These are phyloP conservation scores for Polyommatus iphigenia DNA, from an alignment of 2,888 invertebrate genomes.

Conservation along the genomic window DNA sequence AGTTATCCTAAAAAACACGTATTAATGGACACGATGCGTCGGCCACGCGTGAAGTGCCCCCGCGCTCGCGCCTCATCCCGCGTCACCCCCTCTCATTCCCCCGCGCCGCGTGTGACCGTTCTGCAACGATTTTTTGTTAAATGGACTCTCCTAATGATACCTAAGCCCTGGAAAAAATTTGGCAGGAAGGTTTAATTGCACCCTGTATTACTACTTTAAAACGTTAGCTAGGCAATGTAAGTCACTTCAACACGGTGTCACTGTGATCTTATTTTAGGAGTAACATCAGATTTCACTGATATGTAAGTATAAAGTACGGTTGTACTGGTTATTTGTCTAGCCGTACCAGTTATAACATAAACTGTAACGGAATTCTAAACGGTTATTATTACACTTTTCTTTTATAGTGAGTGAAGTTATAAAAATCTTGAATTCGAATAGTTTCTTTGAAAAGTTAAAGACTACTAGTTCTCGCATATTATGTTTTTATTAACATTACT, in stretches of 20 bases:
- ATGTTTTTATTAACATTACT: background rate
- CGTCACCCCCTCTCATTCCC: too few species aligned
- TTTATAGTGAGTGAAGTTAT: background rate
- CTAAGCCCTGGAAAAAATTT: too few species aligned
- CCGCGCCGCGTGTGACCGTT: too few species aligned
- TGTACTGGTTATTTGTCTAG: background rate
- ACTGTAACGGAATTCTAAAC: background rate
- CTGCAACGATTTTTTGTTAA: too few species aligned
- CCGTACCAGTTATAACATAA: background rate
- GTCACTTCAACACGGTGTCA: background rate
- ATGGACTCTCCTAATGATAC: too few species aligned
- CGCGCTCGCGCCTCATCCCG: too few species aligned
- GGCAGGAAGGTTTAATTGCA: too few species aligned
- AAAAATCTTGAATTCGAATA: background rate
- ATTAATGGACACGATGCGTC: too few species aligned
- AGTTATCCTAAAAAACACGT: too few species aligned
- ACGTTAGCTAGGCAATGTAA: too few species aligned
- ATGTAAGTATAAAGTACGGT: background rate
- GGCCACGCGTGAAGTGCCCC: too few species aligned
- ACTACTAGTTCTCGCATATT: background rate
- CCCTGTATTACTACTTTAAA: too few species aligned
- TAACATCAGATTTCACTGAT: background rate
- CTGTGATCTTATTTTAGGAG: background rate
- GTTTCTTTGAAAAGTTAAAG: background rate
- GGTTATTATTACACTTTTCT: background rate